Conservation (phyloP, 23 tunicate species). For the Styela plicata region DNA sequence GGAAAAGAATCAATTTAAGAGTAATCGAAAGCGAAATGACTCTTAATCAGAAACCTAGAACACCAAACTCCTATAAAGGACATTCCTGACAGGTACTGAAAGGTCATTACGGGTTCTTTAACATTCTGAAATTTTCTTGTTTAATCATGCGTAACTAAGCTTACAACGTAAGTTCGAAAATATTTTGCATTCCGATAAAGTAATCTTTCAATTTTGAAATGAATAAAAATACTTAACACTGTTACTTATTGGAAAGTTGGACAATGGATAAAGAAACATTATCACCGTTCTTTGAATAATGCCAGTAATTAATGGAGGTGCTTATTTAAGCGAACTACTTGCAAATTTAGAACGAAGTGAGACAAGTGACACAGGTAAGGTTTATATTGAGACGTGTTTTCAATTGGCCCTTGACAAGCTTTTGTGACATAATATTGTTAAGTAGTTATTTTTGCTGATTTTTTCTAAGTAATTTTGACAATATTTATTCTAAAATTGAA, state of each 20-base stretch:
- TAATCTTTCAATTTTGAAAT: not conserved
- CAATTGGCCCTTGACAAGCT: too few relatives aligned
- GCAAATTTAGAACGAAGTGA: not conserved
- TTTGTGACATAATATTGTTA: too few relatives aligned
- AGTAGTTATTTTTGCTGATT: too few relatives aligned
- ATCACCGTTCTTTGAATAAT: not conserved
- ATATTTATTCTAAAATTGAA: too few relatives aligned
- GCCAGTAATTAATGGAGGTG: not conserved
- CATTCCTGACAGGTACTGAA: too few relatives aligned
- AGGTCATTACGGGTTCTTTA: not conserved
- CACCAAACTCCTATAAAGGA: too few relatives aligned
- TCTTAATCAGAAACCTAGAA: too few relatives aligned
- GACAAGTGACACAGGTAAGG: not conserved
- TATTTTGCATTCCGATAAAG: not conserved
- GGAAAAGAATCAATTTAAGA: too few relatives aligned
- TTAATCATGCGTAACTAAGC: not conserved
- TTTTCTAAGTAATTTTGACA: too few relatives aligned
- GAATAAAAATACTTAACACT: not conserved
- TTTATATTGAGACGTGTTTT: too few relatives aligned
- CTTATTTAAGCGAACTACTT: not conserved
- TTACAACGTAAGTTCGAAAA: not conserved
- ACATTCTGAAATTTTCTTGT: not conserved
- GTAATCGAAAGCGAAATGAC: too few relatives aligned
- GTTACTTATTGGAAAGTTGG: not conserved
- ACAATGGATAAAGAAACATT: not conserved